Conservation (phyloP, 2,888 invertebrate species). For the Rhagophthalmus giganteus region DNA sequence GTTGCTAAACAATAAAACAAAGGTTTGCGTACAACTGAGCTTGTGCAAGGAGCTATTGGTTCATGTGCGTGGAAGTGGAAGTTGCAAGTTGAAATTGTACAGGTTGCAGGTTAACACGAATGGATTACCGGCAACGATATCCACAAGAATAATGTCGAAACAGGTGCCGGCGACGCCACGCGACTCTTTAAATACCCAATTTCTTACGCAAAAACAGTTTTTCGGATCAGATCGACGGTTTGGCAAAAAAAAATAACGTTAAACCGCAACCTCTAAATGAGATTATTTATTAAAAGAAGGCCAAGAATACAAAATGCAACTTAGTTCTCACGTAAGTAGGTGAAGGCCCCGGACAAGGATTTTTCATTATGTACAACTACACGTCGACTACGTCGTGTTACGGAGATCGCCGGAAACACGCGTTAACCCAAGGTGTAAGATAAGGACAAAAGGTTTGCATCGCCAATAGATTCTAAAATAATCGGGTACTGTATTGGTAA, state of each 20-base stretch:
- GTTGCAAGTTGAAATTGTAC: conserved; percentile 10
- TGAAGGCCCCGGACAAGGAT: conserved; percentile 54
- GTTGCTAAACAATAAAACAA: conserved; percentile 7
- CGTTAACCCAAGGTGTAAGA: conserved; percentile 32
- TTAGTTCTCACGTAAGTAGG: conserved; percentile 54
- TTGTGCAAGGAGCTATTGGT: conserved; percentile 12
- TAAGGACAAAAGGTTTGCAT: conserved; percentile 37
- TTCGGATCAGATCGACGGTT: no score
- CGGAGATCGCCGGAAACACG: conserved; percentile 33
- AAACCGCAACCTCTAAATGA: conserved; percentile 25
- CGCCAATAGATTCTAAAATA: conserved; percentile 34
- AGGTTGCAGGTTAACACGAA: conserved; percentile 14
- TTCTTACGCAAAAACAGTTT: no score
- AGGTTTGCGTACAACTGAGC: background rate
- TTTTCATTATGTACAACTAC: conserved; percentile 47
- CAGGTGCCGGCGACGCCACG: no score
- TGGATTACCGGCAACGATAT: conserved; percentile 13
- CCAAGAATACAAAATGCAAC: conserved; percentile 54
- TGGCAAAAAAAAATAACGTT: no score
- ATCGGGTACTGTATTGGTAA: conserved; percentile 40
- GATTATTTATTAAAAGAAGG: conserved; percentile 46
- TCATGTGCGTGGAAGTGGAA: conserved; percentile 12
- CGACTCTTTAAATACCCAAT: background rate
- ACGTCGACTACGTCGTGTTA: conserved; percentile 40
- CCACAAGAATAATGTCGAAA: no score